A percentile compares a stretch with the other conserved stretches of the same genome.
These are phyloP conservation scores for Synergus umbraculus DNA, from an alignment of 2,888 invertebrate species.

Conservation along the genomic window DNA sequence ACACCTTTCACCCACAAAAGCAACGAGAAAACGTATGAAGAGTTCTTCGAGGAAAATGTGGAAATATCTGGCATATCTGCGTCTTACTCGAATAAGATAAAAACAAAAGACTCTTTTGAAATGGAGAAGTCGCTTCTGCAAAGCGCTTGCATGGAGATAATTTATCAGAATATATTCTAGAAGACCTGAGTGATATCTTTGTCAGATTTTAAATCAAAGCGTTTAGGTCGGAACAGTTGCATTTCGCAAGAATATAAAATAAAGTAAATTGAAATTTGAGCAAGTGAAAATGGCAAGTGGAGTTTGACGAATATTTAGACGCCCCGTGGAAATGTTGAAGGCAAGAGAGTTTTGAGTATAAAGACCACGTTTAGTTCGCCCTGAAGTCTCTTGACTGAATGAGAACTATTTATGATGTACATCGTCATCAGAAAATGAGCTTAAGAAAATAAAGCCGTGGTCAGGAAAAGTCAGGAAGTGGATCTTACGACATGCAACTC, in stretches of 20 bases:
- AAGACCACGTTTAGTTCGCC: not conserved
- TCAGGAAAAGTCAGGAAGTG: conserved; percentile 40
- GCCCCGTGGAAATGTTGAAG: not conserved
- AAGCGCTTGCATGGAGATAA: not conserved
- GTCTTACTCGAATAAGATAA: not conserved
- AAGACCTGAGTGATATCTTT: not conserved
- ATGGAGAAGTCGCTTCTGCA: not conserved
- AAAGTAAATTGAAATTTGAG: not conserved
- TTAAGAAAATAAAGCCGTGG: conserved; percentile 45
- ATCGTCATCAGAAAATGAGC: conserved; percentile 70
- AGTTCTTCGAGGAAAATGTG: not conserved
- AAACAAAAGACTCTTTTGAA: not conserved
- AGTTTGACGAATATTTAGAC: not conserved
- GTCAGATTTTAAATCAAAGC: not conserved
- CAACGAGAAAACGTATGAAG: not conserved
- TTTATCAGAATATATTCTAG: not conserved
- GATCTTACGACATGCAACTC: conserved; percentile 53
- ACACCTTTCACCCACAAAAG: not conserved
- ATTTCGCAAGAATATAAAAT: not conserved
- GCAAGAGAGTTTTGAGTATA: not conserved
- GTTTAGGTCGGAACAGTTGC: not conserved
- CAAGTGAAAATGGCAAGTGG: not conserved
- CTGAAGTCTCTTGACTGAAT: not conserved
- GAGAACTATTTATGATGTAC: conserved; percentile 47
- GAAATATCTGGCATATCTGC: not conserved